Evolutionary conservation across 1,140 invertebrate species (phyloP).

Genomic region (Neotoxoptera formosana): DNA sequence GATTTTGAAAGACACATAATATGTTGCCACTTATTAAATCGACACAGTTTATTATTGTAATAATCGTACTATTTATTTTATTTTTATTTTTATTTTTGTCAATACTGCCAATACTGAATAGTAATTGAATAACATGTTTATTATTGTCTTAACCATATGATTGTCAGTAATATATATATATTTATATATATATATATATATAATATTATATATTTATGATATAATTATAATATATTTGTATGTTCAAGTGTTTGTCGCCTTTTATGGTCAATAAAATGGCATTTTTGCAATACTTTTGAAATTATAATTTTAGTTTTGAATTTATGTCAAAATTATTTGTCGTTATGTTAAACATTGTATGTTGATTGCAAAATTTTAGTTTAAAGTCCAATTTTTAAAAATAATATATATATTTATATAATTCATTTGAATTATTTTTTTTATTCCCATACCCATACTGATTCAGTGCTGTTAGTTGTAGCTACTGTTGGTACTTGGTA

Average conservation of each 20-base stretch:
- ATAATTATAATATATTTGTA: slow-evolving; percentile 48
- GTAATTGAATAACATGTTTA: slow-evolving; percentile 41
- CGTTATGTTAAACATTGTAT: slow-evolving; percentile 42
- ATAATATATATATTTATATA: slow-evolving; percentile 45
- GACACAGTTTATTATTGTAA: slow-evolving; percentile 51
- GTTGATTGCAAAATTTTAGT: slow-evolving; percentile 38
- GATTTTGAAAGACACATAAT: slow-evolving; percentile 4
- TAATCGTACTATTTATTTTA: neutral
- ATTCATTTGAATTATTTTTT: slow-evolving; percentile 22
- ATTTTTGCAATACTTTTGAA: slow-evolving; percentile 35
- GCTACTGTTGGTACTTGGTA: neutral
- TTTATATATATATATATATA: neutral
- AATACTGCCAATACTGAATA: neutral
- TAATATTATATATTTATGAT: neutral
- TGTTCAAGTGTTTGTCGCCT: slow-evolving; percentile 51
- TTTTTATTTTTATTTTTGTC: slow-evolving; percentile 30
- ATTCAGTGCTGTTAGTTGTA: neutral
- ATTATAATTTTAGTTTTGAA: slow-evolving; percentile 45
- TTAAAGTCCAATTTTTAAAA: slow-evolving; percentile 34
- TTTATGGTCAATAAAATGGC: slow-evolving; percentile 43
- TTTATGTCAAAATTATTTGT: slow-evolving; percentile 20
- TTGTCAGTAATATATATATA: slow-evolving; percentile 36
- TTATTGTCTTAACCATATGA: slow-evolving; percentile 42
- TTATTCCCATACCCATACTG: neutral
- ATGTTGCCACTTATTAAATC: slow-evolving; percentile 47